Conservation (phyloP, 2,797 vertebrate genomes). For the Microcaecilia unicolor region DNA sequence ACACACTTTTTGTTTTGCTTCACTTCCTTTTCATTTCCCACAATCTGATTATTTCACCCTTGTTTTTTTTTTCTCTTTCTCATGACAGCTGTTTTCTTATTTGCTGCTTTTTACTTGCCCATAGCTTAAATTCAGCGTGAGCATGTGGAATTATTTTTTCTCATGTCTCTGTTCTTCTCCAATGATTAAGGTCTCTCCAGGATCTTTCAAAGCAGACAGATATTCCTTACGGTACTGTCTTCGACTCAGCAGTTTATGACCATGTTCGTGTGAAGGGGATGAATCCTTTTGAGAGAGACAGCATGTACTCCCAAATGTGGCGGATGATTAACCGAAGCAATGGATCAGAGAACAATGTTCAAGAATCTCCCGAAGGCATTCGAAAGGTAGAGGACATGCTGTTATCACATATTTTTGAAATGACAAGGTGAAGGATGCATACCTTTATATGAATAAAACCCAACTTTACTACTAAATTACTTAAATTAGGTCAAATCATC, state of each 20-base stretch:
- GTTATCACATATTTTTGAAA: neutral
- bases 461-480: no score
- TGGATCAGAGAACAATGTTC: slow-evolving; percentile 84
- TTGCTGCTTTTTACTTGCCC: slow-evolving; percentile 10
- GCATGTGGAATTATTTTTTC: slow-evolving; percentile 5
- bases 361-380: slow-evolving; percentile 86
- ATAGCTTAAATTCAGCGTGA: slow-evolving; percentile 4
- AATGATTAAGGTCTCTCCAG: slow-evolving; percentile 78
- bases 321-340: slow-evolving; percentile 92
- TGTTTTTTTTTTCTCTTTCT: neutral
- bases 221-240: slow-evolving; percentile 88
- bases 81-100: neutral
- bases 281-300: slow-evolving; percentile 96
- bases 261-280: slow-evolving; percentile 89
- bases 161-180: slow-evolving; percentile 22
- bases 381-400: slow-evolving; percentile 71
- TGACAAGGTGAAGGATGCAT: no score
- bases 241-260: slow-evolving; percentile 93
- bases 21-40: neutral
- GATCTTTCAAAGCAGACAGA: slow-evolving; percentile 95
- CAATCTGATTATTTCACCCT: neutral
- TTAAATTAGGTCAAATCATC: no score
- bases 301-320: slow-evolving; percentile 98
- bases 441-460: no score
- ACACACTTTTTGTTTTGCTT: neutral